Percentiles rank a stretch among this genome's conserved stretches.
These are phyloP conservation scores for Trididemnum nubilum DNA, from an alignment of 23 tunicate genomes.

Conservation along the genomic window DNA sequence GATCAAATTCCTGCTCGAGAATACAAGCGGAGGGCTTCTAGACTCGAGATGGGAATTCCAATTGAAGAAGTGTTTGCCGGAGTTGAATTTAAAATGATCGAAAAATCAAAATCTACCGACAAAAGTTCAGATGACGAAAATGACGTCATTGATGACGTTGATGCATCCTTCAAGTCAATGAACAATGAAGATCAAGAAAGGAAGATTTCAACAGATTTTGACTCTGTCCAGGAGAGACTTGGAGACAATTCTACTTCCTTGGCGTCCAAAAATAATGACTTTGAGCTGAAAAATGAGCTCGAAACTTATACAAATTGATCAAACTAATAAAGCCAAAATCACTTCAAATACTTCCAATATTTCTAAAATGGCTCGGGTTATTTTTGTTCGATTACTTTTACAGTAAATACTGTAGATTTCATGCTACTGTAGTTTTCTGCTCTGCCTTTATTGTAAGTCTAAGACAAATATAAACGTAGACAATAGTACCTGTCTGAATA, in stretches of 20 bases:
- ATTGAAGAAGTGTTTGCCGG: constrained; percentile 91
- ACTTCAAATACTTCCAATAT: too few relatives aligned
- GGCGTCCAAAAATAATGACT: background rate
- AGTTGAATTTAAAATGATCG: constrained; percentile 63
- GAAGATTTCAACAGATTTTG: background rate
- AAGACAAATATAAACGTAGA: too few relatives aligned
- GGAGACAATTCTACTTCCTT: background rate
- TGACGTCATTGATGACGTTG: constrained; percentile 76
- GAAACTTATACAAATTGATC: background rate
- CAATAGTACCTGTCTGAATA: too few relatives aligned
- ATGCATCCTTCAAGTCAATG: constrained; percentile 19
- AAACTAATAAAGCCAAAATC: too few relatives aligned
- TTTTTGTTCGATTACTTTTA: too few relatives aligned
- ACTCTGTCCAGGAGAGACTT: background rate
- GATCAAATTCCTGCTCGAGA: background rate
- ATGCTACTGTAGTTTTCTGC: too few relatives aligned
- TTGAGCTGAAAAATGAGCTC: background rate
- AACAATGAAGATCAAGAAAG: background rate
- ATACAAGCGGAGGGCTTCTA: constrained; percentile 50
- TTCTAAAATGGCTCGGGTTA: too few relatives aligned
- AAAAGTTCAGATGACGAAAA: constrained; percentile 32
- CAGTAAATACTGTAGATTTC: too few relatives aligned
- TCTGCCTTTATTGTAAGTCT: too few relatives aligned
- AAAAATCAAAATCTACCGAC: constrained; percentile 10
- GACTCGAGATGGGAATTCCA: constrained; percentile 89